A percentile compares a stretch with the other conserved stretches of the same genome.
Evolutionary conservation across 2,888 invertebrate species (phyloP).

Genomic region (Polydrusus pterygomalis): DNA sequence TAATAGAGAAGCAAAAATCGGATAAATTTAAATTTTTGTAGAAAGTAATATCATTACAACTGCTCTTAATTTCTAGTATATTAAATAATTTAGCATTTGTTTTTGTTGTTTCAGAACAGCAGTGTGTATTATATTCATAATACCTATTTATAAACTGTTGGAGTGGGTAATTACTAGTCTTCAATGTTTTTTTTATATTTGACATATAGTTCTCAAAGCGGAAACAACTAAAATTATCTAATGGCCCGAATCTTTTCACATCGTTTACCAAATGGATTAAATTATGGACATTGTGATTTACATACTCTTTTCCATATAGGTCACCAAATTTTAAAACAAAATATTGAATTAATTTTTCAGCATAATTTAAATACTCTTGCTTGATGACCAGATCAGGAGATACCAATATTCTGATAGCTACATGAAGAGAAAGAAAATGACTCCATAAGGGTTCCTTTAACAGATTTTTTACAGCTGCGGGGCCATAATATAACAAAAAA

Average conservation of each 20-base stretch:
- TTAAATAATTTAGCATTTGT: too few relatives aligned
- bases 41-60: too few relatives aligned
- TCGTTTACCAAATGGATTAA: constrained; percentile 24
- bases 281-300: constrained; percentile 28
- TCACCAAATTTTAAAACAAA: constrained; percentile 20
- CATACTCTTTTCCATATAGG: constrained; percentile 25
- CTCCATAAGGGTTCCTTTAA: constrained; percentile 22
- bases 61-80: too few relatives aligned
- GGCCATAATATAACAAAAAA: constrained; percentile 55
- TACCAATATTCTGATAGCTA: constrained; percentile 20
- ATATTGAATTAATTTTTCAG: constrained; percentile 17
- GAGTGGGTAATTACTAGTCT: constrained; percentile 13
- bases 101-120: neutral
- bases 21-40: neutral
- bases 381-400: neutral
- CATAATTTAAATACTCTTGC: constrained; percentile 7
- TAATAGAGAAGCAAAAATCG: neutral
- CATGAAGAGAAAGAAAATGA: constrained; percentile 34
- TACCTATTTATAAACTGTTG: constrained; percentile 24
- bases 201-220: constrained; percentile 25
- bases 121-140: neutral
- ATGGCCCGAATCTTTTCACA: constrained; percentile 1
- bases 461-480: constrained; percentile 34
- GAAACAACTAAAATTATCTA: constrained; percentile 39
- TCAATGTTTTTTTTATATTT: constrained; percentile 25